Evolutionary conservation across 2,113 vertebrate genomes (phyloP), one percentile per base, ranked within the genome.

Genomic region (Hemichromis elongatus): DNA sequence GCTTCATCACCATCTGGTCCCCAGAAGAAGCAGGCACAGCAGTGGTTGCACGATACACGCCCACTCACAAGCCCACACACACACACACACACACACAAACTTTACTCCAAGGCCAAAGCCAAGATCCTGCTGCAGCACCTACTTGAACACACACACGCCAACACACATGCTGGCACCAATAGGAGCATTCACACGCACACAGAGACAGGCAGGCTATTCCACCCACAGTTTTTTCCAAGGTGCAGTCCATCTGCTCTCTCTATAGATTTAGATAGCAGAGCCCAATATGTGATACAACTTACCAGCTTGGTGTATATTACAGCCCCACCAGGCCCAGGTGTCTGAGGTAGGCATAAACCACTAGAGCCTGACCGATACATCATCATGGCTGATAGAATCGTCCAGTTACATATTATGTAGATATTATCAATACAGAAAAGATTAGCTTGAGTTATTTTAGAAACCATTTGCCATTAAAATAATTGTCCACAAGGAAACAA

Each of bases 191-290:
- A 85, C 89, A 86, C 79, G 30, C 75, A 84, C 90, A 85, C 79
- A 92, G 84, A 85, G 83, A 89, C 90, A 86, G 84, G 84, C 85
- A 88, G 88, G 80, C 79, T 89, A 77, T 78, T 82, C 89, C 91
- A 86, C 95, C 92, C 90, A 93, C 92, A 59, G 85, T 66, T 88
- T 90, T 90, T 89, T 83, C 52, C 91, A 77, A 88, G 86, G 88
- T 92, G 90, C 81, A 56, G 86, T 88, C 94, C 95, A 94, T 95
- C 95, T 95, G 95, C 87, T 93, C 85, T 79, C 92, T 85, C 88
- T 55, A 54, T 89, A 83, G 82, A 88, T 86, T 86, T 59, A 81
- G 52, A 88, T 80, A 52, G 86, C 77, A 56, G 82, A 68, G 77
- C 83, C 81, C 78, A 89, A 56, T 57, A 86, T 83, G 86, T 85